Evolutionary conservation across 1,140 invertebrate species (phyloP), one percentile per base, ranked within the genome.

Genomic region (Camponotus vicinus): DNA sequence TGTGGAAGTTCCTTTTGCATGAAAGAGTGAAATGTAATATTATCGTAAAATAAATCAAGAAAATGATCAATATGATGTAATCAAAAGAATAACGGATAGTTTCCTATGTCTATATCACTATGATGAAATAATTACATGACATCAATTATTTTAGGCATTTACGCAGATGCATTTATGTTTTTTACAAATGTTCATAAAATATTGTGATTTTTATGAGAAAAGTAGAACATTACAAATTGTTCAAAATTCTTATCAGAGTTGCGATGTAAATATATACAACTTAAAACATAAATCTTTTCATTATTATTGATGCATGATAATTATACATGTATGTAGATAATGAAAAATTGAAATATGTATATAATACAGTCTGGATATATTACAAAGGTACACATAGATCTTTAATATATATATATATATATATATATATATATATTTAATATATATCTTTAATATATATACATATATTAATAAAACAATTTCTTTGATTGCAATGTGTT

Each of bases 71-170:
- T 27, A 27, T 27, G 27, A 27, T 27, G 27, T 27, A 27, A 27
- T 27, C 27, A 27, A 27, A 27, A 27, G 27, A 27, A 27, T 21
- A 21, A 21, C 21, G 21, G 21, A 21, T 27, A 27, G 27, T 27
- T 27, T 27, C 0, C 27, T 27, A 27, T 27, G 11, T 4, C 57
- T 21, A 15, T 13, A 9, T 52, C n/a, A 37, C 2, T 57, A 1
- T 42, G 9, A 73, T 4, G 27, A 59, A 55, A 73, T 82, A 73
- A 82, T 61, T 40, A 73, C 1, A 13, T 5, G n/a, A 27, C 7
- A 11, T 37, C 18, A 15, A 32, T 5, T 52, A 8, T 8, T 11
- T 13, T 15, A 11, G 7, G 13, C 6, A n/a, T 73, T 71, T 59
- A 34, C 40, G 13, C 18, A 75, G n/a, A 63, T 61, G 27, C 3